phyloP scores from a whole-genome alignment of 2,888 invertebrate genomes.

The Odontocolon sp. region DNA sequence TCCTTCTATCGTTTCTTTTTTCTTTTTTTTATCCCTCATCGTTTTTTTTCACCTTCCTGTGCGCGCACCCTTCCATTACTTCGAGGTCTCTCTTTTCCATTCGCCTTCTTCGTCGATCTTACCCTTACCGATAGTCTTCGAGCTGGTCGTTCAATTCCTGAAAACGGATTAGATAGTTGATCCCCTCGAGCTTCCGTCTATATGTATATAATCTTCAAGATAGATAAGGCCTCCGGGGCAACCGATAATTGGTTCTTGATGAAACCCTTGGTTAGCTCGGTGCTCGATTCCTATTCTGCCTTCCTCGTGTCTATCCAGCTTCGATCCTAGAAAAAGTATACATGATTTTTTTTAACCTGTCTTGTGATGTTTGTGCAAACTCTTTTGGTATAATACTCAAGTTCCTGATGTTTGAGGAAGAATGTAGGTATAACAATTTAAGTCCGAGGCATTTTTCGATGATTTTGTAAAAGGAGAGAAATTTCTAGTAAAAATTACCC shows the following conservation, averaged over 20 bases:
- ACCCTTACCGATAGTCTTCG: slow-evolving; percentile 45
- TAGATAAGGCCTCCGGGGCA: slow-evolving; percentile 47
- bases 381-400: no score
- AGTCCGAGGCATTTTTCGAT: no score
- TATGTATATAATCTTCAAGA: slow-evolving; percentile 36
- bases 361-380: background rate
- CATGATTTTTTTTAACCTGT: slow-evolving; percentile 74
- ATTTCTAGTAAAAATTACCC: no score
- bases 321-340: no score
- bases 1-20: slow-evolving; percentile 28
- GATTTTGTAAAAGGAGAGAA: no score
- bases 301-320: background rate
- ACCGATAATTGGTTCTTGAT: slow-evolving; percentile 52
- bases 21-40: slow-evolving; percentile 8
- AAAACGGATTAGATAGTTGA: slow-evolving; percentile 50
- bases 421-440: no score
- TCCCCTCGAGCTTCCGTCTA: background rate
- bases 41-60: slow-evolving; percentile 42
- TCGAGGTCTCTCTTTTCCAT: slow-evolving; percentile 10
- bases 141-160: slow-evolving; percentile 45
- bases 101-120: slow-evolving; percentile 45
- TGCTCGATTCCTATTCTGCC: slow-evolving; percentile 11
- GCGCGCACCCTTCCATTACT: slow-evolving; percentile 41
- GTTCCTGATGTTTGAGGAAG: no score
- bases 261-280: slow-evolving; percentile 38